Evolutionary conservation across 2,888 invertebrate genomes (phyloP), one percentile per base, ranked within the genome.

Genomic region (Aethes cnicana): DNA sequence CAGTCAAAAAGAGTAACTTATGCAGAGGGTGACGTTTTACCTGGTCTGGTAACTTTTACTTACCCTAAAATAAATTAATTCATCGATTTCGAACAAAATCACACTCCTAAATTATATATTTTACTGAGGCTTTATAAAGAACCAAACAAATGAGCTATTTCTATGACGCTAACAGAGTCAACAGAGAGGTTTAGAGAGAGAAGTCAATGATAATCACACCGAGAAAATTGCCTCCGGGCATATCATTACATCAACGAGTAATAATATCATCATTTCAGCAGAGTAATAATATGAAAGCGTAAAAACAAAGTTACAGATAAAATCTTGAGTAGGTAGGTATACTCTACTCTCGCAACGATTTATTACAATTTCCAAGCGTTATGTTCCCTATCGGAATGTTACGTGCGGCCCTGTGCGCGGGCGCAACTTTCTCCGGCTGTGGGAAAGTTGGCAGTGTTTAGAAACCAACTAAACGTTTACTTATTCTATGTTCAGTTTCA

Each of bases 391-490:
- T 81, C 76, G 81, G 79, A 81, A 81, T 80, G 82, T 80, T 76
- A 75, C 73, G 77, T 73, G 72, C 66, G 71, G 79, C 76, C 76
- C 64, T 74, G 73, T 67, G 62, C 63, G 56, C 76, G 69, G 72
- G 73, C 74, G 76, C 75, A 74, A 87, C 87, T 88, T 87, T 87
- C 88, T 80, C 87, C 85, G 65, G 64, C 69, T 72, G 75, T 77
- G 84, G 74, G 87, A 87, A 87, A 87, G 87, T 82, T 73, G 78
- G 74, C 74, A 74, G 74, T 76, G 75, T 78, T 81, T 83, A 85
- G 82, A 84, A 82, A 81, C 72, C 69, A 68, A 73, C 72, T 69
- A 71, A 66, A 70, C 76, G 69, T 76, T 76, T 72, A 74, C 69
- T 73, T 68, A 71, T 74, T 53, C 56, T 50, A 46, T 30, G 54